Evolutionary conservation across 2,888 invertebrate genomes (phyloP).

Genomic region (Cerastoderma edule): DNA sequence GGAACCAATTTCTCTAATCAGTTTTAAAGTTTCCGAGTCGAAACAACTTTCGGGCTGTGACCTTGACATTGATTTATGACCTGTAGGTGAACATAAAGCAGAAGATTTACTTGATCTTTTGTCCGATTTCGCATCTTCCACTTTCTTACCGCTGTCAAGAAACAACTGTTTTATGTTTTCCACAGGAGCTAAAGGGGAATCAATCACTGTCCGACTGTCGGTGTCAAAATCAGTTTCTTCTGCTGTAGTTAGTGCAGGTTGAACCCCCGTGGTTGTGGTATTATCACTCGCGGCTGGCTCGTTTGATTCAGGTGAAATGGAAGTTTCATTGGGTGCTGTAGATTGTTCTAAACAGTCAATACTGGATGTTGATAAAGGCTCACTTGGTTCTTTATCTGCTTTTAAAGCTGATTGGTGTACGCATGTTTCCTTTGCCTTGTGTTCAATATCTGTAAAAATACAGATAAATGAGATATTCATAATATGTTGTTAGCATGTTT

Average conservation of each 20-base stretch:
- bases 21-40: slow-evolving; percentile 69
- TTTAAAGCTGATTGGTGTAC: neutral
- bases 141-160: slow-evolving; percentile 26
- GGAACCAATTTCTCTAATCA: slow-evolving; percentile 74
- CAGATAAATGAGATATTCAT: no score
- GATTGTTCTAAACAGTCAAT: neutral
- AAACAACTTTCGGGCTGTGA: slow-evolving; percentile 50
- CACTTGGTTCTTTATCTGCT: slow-evolving; percentile 8
- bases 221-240: no score
- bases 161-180: slow-evolving; percentile 33
- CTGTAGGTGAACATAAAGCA: neutral
- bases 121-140: slow-evolving; percentile 4
- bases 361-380: slow-evolving; percentile 4
- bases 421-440: slow-evolving; percentile 38
- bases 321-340: neutral
- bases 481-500: no score
- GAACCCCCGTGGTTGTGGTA: neutral
- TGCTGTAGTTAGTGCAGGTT: no score
- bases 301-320: slow-evolving; percentile 4
- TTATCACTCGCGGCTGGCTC: neutral
- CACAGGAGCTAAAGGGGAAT: slow-evolving; percentile 10
- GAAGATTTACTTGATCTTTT: slow-evolving; percentile 23
- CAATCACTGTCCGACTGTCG: no score
- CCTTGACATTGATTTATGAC: slow-evolving; percentile 5
- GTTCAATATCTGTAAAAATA: slow-evolving; percentile 63